Conservation (phyloP, 1,140 invertebrate genomes). For the Tetragnatha versicolor region DNA sequence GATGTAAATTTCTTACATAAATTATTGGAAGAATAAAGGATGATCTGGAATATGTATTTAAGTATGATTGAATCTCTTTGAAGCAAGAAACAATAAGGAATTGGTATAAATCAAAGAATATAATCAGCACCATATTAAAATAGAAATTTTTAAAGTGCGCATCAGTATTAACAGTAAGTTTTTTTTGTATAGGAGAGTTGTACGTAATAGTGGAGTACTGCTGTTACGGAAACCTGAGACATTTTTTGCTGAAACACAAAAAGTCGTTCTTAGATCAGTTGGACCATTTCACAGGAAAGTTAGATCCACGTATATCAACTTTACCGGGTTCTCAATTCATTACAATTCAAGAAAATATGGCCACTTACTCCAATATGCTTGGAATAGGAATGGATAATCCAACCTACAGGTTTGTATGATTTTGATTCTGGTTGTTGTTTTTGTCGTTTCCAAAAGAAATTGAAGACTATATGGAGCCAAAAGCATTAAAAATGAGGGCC, state of each 20-base stretch:
- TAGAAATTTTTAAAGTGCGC: not conserved
- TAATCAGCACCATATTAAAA: not conserved
- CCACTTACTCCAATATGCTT: slow-evolving; percentile 28
- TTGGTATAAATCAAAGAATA: not conserved
- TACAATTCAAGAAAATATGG: slow-evolving; percentile 24
- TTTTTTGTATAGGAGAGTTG: slow-evolving; percentile 81
- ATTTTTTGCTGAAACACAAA: slow-evolving; percentile 81
- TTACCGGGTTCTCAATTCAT: slow-evolving; percentile 22
- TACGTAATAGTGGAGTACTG: slow-evolving; percentile 94
- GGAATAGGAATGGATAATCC: slow-evolving; percentile 46
- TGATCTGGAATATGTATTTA: too few relatives aligned
- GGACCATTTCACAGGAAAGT: slow-evolving; percentile 64
- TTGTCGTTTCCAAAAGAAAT: too few relatives aligned
- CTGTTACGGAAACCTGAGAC: slow-evolving; percentile 85
- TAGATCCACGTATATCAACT: slow-evolving; percentile 49
- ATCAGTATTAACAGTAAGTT: not conserved
- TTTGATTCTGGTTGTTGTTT: too few relatives aligned
- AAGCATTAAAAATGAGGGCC: too few relatives aligned
- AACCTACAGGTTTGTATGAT: slow-evolving; percentile 46
- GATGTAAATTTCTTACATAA: too few relatives aligned
- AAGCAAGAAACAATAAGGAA: too few relatives aligned
- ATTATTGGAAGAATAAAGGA: too few relatives aligned
- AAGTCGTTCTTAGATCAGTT: slow-evolving; percentile 83
- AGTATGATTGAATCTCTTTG: too few relatives aligned
- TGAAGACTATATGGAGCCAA: too few relatives aligned